Conservation (phyloP, 1,140 invertebrate species). For the Homalodisca vitripennis region DNA sequence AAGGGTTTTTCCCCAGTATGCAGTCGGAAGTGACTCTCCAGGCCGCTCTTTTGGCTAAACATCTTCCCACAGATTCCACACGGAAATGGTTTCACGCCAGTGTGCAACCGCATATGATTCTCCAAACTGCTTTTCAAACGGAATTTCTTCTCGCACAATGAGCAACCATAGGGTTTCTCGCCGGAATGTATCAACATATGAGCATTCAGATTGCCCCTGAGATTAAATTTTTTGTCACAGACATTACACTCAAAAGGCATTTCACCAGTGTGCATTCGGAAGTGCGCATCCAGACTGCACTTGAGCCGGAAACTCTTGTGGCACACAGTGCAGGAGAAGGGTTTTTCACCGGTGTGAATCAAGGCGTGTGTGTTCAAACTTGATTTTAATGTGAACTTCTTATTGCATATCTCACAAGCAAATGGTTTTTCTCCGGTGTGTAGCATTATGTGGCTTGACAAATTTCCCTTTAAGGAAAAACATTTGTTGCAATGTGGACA, state of each 20-base stretch:
- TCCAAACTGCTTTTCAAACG: constrained; percentile 47
- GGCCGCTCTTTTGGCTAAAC: constrained; percentile 56
- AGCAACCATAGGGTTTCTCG: constrained; percentile 60
- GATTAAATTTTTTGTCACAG: constrained; percentile 68
- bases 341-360: constrained; percentile 45
- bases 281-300: constrained; percentile 57
- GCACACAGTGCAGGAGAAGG: constrained; percentile 57
- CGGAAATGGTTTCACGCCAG: constrained; percentile 48
- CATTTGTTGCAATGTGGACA: constrained; percentile 51
- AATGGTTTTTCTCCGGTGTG: constrained; percentile 36
- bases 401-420: constrained; percentile 41
- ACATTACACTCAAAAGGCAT: constrained; percentile 68
- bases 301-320: constrained; percentile 56
- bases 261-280: constrained; percentile 64
- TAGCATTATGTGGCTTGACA: constrained; percentile 34
- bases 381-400: constrained; percentile 50
- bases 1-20: constrained; percentile 60
- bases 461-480: constrained; percentile 19
- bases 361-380: constrained; percentile 42
- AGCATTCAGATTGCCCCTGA: constrained; percentile 59
- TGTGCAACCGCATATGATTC: constrained; percentile 43
- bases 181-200: constrained; percentile 60
- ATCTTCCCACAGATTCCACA: constrained; percentile 51
- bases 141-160: constrained; percentile 58
- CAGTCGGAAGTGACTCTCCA: constrained; percentile 53